These are phyloP conservation scores for Tenualosa thibaudeaui DNA, from an alignment of 2,797 vertebrate genomes.

Conservation along the genomic window DNA sequence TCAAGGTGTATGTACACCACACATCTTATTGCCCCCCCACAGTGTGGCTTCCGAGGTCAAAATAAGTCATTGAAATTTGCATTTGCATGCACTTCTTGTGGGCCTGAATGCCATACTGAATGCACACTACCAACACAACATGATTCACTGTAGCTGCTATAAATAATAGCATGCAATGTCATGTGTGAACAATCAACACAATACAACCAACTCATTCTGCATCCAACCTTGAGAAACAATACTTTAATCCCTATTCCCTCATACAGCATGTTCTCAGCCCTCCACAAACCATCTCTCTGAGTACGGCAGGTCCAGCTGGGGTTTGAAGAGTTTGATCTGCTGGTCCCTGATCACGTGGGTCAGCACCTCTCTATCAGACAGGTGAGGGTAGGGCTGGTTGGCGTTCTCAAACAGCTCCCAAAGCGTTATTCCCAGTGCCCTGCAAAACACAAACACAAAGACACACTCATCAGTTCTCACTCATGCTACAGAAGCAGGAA, in stretches of 20 bases:
- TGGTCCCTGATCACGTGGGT: slow-evolving; percentile 93
- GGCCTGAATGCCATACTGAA: no score
- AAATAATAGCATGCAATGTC: no score
- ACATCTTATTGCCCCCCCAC: no score
- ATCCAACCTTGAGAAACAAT: not conserved
- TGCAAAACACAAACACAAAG: slow-evolving; percentile 54
- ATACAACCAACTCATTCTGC: not conserved
- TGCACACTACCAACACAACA: no score
- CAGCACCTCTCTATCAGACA: slow-evolving; percentile 91
- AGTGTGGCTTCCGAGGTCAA: no score
- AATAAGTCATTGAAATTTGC: no score
- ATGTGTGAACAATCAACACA: not conserved
- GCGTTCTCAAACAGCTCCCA: slow-evolving; percentile 87
- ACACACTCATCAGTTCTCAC: slow-evolving; percentile 23
- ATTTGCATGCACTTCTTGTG: no score
- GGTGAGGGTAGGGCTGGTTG: slow-evolving; percentile 85
- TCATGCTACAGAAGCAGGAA: not conserved
- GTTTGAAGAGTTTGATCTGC: slow-evolving; percentile 88
- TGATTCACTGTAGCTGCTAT: no score
- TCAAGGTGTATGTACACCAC: no score
- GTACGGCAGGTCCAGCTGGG: slow-evolving; percentile 90
- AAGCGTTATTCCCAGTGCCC: slow-evolving; percentile 92
- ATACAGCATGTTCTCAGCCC: slow-evolving; percentile 1
- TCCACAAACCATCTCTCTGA: slow-evolving; percentile 90
- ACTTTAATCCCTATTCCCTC: not conserved